These are phyloP conservation scores for Spisula solida DNA, from an alignment of 2,888 invertebrate species.

Conservation along the genomic window DNA sequence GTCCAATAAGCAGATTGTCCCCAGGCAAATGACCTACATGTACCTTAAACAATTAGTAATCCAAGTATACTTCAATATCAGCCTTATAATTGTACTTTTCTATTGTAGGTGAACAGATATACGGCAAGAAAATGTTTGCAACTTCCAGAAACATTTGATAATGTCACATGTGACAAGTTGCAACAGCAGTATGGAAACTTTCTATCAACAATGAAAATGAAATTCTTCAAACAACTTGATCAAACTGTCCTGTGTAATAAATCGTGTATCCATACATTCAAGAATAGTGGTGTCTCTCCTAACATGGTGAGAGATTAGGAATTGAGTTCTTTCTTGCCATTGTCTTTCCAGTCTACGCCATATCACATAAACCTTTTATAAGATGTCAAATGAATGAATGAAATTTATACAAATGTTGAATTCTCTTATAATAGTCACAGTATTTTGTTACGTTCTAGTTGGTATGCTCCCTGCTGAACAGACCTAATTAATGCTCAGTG, in stretches of 20 bases:
- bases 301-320: constrained; percentile 33
- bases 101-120: constrained; percentile 19
- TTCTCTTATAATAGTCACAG: too few species aligned
- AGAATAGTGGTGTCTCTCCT: constrained; percentile 28
- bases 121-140: constrained; percentile 28
- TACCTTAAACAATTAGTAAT: neutral
- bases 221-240: constrained; percentile 32
- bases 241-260: constrained; percentile 37
- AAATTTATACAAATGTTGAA: too few species aligned
- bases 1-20: too few species aligned
- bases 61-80: too few species aligned
- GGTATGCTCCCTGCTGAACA: too few species aligned
- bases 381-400: too few species aligned
- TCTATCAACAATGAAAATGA: constrained; percentile 34
- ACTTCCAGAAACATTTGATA: constrained; percentile 23
- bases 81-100: neutral
- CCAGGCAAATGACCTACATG: too few species aligned
- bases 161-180: constrained; percentile 38
- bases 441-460: too few species aligned
- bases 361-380: too few species aligned
- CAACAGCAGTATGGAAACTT: constrained; percentile 12
- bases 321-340: too few species aligned
- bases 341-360: too few species aligned
- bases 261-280: constrained; percentile 35
- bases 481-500: too few species aligned